Conservation (phyloP, 2,888 invertebrate species). For the Chloroclystis v-ata region DNA sequence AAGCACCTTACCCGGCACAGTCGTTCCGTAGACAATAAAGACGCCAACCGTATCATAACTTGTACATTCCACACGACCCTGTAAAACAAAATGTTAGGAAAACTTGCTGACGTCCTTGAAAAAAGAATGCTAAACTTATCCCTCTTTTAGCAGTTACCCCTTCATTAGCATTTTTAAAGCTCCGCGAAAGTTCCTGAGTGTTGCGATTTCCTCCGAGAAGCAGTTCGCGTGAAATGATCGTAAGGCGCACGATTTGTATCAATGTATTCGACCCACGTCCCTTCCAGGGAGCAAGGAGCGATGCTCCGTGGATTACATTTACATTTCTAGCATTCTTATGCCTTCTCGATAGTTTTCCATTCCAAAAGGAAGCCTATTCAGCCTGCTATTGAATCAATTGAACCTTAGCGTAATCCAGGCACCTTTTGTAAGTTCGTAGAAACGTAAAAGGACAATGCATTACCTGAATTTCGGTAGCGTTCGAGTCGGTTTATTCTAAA, state of each 20-base stretch:
- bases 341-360: constrained; percentile 14
- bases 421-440: not conserved
- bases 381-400: constrained; percentile 2
- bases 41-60: no score
- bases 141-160: not conserved
- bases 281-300: constrained; percentile 37
- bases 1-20: no score
- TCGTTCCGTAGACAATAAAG: no score
- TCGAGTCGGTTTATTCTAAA: no score
- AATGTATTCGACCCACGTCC: constrained; percentile 37
- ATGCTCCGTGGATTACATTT: constrained; percentile 31
- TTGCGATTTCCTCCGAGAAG: constrained; percentile 15
- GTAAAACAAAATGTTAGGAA: no score
- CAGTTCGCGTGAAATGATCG: constrained; percentile 16
- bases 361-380: constrained; percentile 8
- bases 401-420: not conserved
- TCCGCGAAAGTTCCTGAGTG: constrained; percentile 5
- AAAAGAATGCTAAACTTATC: not conserved
- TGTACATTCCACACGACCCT: no score
- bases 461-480: no score
- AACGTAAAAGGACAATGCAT: not conserved
- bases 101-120: not conserved
- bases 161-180: not conserved
- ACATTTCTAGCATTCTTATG: constrained; percentile 20
- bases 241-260: constrained; percentile 32